Base-by-base conservation (phyloP, 2,797 vertebrate species). In the Eulemur mongoz region DNA sequence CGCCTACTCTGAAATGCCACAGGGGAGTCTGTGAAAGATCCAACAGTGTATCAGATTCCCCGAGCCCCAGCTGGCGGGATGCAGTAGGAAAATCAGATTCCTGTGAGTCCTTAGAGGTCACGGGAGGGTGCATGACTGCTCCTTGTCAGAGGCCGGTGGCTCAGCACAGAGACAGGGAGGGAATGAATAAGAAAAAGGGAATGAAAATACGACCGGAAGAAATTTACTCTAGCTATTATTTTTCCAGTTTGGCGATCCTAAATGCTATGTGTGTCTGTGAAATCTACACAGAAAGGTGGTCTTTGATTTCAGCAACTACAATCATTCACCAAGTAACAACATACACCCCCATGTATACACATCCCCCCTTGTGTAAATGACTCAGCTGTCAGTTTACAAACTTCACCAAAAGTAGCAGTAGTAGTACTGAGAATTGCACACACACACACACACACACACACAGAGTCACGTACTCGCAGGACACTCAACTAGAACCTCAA, bases 41-140 rank as follows among this genome's bases (percentile, higher is more conserved):
- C 97, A 97, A 97, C 87, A 43, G 65, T 50, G 61, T 88, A 97
- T 98, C 97, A 27, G 90, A 82, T 98, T 98, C 88, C 97, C 92
- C 67, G 83, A 73, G 79, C 69, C 30, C 45, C 93, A 97, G 96
- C 97, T 98, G 98, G 98, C 97, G 14, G 92, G 84, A 18, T 2
- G 67, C 54, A n/a, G 93, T 96, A 96, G 98, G 98, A 98, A 98
- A 98, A 97, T 96, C 87, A 98, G 90, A 98, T 97, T 98, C 98
- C 97, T 95, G 38, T 94, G 96, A 97, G 92, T 96, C 95, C 94
- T 98, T 92, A 91, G 96, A 98, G 97, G 97, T 98, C 97, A 96
- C 4, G 12, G 79, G 73, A 91, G 65, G 76, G 83, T 30, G 57
- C 83, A 89, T 94, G 87, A 93, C 52, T 61, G 67, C 95, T 89